Evolutionary conservation across 2,797 vertebrate genomes (phyloP).

Genomic region (Meriones psammophilus): DNA sequence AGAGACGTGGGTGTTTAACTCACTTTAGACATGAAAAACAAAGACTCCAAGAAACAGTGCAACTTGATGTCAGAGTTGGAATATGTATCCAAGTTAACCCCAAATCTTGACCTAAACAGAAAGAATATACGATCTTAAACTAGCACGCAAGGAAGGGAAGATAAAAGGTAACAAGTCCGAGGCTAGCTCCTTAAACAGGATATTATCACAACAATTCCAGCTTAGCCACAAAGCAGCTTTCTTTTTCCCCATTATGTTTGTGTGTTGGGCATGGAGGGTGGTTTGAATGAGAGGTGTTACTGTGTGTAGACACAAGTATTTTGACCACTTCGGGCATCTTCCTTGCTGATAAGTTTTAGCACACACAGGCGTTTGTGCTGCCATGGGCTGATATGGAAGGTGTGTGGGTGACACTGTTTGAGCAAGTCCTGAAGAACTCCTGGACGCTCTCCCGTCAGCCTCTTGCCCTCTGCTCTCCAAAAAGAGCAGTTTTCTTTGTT

Average conservation of each 20-base stretch:
- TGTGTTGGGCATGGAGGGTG: neutral
- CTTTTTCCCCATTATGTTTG: neutral
- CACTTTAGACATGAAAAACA: neutral
- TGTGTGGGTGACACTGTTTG: neutral
- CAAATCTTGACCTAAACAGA: neutral
- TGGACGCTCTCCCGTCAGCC: rapidly evolving
- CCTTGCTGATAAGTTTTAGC: neutral
- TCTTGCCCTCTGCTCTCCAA: neutral
- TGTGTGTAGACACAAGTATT: neutral
- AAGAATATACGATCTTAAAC: neutral
- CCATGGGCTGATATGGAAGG: neutral
- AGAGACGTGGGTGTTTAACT: neutral
- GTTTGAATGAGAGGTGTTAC: neutral
- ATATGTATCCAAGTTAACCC: neutral
- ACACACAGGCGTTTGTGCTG: rapidly evolving
- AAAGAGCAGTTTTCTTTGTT: neutral
- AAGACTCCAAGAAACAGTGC: neutral
- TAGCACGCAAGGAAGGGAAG: neutral
- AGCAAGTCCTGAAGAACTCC: neutral
- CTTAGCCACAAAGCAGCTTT: neutral
- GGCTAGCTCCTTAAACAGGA: neutral
- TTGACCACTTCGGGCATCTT: neutral
- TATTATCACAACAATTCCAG: neutral
- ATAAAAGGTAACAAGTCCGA: neutral
- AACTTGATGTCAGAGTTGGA: neutral